Evolutionary conservation across 2,797 vertebrate species (phyloP).

Genomic region (Thripadectes ignobilis): DNA sequence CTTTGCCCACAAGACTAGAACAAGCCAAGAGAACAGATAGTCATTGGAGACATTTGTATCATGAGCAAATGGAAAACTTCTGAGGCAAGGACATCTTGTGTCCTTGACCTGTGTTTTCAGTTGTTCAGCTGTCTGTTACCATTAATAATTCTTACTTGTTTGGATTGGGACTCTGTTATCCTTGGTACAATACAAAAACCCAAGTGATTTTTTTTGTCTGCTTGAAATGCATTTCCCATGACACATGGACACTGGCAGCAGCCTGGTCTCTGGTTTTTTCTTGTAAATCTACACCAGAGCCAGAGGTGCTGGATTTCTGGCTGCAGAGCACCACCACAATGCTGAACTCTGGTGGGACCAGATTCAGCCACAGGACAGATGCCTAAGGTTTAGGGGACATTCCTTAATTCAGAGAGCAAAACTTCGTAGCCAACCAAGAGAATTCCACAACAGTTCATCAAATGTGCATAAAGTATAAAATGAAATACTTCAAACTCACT

Average conservation of each 20-base stretch:
- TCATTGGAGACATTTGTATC: neutral
- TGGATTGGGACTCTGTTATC: neutral
- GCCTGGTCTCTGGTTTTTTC: neutral
- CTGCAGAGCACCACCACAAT: neutral
- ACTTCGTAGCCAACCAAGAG: neutral
- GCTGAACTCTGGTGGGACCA: neutral
- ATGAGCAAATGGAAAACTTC: neutral
- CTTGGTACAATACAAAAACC: neutral
- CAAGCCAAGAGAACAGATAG: neutral
- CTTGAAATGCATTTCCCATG: neutral
- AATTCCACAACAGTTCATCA: neutral
- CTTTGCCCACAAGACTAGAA: neutral
- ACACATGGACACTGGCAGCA: neutral
- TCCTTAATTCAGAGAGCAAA: neutral
- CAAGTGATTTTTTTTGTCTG: neutral
- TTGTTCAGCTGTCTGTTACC: neutral
- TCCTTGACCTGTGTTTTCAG: conserved; percentile 14
- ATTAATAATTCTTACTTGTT: neutral
- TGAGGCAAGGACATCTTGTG: neutral
- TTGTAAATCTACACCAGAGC: neutral
- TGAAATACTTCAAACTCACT: neutral
- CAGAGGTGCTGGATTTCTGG: neutral
- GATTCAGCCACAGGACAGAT: neutral
- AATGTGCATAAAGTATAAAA: neutral
- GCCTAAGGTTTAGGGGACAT: neutral